Evolutionary conservation across 2,888 invertebrate genomes (phyloP).

Genomic region (Carabus problematicus): DNA sequence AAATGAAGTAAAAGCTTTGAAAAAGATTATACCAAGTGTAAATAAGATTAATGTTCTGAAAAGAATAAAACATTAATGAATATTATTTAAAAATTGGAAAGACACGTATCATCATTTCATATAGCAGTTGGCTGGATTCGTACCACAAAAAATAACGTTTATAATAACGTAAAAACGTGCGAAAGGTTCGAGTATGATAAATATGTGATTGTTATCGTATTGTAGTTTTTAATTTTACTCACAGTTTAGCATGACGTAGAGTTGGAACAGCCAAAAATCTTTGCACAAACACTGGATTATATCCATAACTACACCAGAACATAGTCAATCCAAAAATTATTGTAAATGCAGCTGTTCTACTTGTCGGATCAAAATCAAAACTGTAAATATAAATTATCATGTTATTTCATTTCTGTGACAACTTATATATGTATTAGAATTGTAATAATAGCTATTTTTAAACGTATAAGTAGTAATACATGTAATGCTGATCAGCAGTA

Average conservation of each 20-base stretch:
- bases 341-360: conserved; percentile 67
- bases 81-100: neutral
- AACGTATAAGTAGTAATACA: too few relatives aligned
- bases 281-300: conserved; percentile 67
- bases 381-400: conserved; percentile 56
- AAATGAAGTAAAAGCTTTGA: conserved; percentile 48
- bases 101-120: too few relatives aligned
- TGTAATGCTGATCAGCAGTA: too few relatives aligned
- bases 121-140: too few relatives aligned
- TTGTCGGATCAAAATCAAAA: conserved; percentile 65
- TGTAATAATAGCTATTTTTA: neutral
- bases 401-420: too few relatives aligned
- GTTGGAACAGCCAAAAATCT: conserved; percentile 66
- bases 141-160: too few relatives aligned
- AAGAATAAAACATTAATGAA: neutral
- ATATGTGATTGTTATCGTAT: too few relatives aligned
- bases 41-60: conserved; percentile 21
- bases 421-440: neutral
- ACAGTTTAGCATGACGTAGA: conserved; percentile 62
- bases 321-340: conserved; percentile 64
- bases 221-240: conserved; percentile 40
- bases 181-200: too few relatives aligned
- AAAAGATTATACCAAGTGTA: conserved; percentile 44
- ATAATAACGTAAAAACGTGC: too few relatives aligned
- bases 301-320: conserved; percentile 61